Conservation (phyloP, 2,113 vertebrate species). For the Burhinus bistriatus region DNA sequence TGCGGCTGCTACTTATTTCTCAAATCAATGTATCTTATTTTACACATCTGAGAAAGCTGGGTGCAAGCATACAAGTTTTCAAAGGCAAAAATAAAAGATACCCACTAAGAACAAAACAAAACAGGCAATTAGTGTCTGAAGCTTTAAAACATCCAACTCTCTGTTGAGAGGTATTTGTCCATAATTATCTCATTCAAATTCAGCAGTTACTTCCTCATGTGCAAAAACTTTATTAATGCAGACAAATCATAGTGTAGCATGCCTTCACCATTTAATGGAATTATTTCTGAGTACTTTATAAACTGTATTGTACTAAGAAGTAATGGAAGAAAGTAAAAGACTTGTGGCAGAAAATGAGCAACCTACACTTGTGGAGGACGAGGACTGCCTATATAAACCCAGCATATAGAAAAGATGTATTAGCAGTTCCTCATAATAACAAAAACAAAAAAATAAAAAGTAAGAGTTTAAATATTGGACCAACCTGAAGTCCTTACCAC, state of each 20-base stretch:
- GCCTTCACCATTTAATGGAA: background rate
- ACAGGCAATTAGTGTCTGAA: background rate
- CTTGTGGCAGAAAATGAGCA: background rate
- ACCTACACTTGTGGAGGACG: rapidly evolving
- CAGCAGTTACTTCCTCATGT: background rate
- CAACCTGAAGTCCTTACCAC: background rate
- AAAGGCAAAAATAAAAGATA: background rate
- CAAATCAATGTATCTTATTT: background rate
- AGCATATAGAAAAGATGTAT: background rate
- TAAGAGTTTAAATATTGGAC: background rate
- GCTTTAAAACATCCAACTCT: background rate
- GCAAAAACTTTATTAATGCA: background rate
- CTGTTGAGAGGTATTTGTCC: background rate
- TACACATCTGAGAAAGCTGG: background rate
- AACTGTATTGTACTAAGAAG: background rate
- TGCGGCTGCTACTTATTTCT: background rate
- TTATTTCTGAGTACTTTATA: background rate
- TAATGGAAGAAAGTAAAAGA: background rate
- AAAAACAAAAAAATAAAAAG: background rate
- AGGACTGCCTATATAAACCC: background rate
- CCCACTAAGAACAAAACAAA: background rate
- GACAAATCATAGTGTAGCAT: background rate
- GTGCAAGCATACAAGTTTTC: background rate
- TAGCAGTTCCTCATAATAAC: background rate
- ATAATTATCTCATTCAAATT: background rate